These are phyloP conservation scores for Cyphomyrmex costatus DNA, from an alignment of 1,140 invertebrate species.

Conservation along the genomic window DNA sequence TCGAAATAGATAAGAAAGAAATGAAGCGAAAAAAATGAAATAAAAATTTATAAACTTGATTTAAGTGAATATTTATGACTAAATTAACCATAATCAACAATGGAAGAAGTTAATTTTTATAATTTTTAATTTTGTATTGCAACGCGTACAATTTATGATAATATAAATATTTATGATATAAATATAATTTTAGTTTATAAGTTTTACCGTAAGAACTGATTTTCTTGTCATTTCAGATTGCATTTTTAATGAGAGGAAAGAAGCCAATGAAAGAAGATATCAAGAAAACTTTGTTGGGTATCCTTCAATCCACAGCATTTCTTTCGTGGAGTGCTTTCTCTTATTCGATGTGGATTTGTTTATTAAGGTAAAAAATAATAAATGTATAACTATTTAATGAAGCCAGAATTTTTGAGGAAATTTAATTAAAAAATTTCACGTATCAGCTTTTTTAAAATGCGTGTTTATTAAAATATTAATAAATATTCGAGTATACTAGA, in stretches of 20 bases:
- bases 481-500: neutral
- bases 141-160: neutral
- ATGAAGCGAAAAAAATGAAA: neutral
- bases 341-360: slow-evolving; percentile 91
- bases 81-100: neutral
- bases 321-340: slow-evolving; percentile 91
- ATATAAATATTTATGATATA: neutral
- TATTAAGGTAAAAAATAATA: slow-evolving; percentile 87
- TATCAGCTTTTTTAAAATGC: neutral
- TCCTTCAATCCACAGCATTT: slow-evolving; percentile 92
- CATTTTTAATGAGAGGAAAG: slow-evolving; percentile 90
- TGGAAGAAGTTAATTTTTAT: neutral
- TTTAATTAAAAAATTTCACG: neutral
- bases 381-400: neutral
- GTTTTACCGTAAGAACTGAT: slow-evolving; percentile 18
- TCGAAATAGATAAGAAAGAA: neutral
- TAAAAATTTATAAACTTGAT: neutral
- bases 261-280: slow-evolving; percentile 89
- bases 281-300: slow-evolving; percentile 89
- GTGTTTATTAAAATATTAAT: neutral
- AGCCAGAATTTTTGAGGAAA: neutral
- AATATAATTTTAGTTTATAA: neutral
- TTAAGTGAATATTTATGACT: neutral
- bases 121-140: neutral
- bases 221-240: slow-evolving; percentile 87